Conservation (phyloP, 2,797 vertebrate genomes). For the Neomorphus geoffroyi region DNA sequence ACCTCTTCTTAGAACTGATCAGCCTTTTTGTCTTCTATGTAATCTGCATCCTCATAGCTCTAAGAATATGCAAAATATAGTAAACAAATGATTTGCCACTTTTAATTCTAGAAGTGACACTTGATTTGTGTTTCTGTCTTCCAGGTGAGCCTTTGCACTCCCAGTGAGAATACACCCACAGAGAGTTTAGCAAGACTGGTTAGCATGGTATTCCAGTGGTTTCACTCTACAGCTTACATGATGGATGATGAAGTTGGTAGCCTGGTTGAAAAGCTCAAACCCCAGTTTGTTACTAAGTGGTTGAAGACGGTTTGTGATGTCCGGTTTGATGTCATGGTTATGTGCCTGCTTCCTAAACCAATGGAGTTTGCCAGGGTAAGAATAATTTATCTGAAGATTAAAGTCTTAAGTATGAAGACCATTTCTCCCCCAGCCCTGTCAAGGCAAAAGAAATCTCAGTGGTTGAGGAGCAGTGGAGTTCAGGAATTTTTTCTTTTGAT, state of each 20-base stretch:
- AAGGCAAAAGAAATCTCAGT: not conserved
- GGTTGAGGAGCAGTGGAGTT: not conserved
- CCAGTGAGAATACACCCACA: slow-evolving; percentile 97
- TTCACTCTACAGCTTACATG: slow-evolving; percentile 99
- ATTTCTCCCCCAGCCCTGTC: not conserved
- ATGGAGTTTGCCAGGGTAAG: slow-evolving; percentile 98
- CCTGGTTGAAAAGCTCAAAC: slow-evolving; percentile 97
- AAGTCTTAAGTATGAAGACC: not conserved
- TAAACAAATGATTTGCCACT: not conserved
- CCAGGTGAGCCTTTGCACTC: slow-evolving; percentile 96
- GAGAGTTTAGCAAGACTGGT: slow-evolving; percentile 96
- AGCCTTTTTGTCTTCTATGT: not conserved
- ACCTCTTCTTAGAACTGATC: not conserved
- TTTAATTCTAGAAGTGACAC: not conserved
- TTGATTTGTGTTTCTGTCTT: slow-evolving; percentile 21
- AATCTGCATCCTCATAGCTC: not conserved
- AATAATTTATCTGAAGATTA: not conserved
- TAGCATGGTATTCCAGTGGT: slow-evolving; percentile 99
- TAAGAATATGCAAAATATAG: not conserved
- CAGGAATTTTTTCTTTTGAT: not conserved
- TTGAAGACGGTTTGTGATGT: slow-evolving; percentile 97
- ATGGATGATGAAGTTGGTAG: slow-evolving; percentile 99
- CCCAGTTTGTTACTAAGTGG: slow-evolving; percentile 99
- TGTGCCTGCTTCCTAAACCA: slow-evolving; percentile 98
- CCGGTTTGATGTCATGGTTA: slow-evolving; percentile 99